phyloP scores from a whole-genome alignment of 2,113 vertebrate species.

The Callipepla squamata region DNA sequence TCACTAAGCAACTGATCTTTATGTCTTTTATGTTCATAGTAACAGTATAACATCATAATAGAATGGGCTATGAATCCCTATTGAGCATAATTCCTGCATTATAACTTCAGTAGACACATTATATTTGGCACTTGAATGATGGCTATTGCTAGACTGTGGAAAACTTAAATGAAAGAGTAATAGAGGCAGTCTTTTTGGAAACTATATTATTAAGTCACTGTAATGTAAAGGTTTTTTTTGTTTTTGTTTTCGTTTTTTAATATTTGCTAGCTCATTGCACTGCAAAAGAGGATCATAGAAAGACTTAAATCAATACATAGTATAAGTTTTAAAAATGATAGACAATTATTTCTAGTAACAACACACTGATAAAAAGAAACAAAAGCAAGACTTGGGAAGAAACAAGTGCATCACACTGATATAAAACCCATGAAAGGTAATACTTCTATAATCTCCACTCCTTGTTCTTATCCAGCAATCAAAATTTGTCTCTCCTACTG shows the following conservation, averaged over 20 bases:
- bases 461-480: too few relatives aligned
- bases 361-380: background rate
- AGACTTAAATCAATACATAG: background rate
- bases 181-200: background rate
- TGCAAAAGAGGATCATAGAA: background rate
- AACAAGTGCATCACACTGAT: background rate
- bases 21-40: constrained; percentile 28
- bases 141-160: constrained; percentile 42
- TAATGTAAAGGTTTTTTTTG: background rate
- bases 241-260: background rate
- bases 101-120: constrained; percentile 45
- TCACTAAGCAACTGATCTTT: constrained; percentile 9
- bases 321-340: background rate
- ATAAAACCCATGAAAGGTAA: background rate
- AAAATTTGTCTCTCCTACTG: background rate
- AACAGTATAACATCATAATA: constrained; percentile 37
- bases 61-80: constrained; percentile 26
- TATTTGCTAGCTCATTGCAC: background rate
- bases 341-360: background rate
- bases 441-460: background rate
- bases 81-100: constrained; percentile 50
- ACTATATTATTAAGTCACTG: constrained; percentile 11
- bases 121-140: constrained; percentile 39
- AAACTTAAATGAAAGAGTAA: constrained; percentile 32
- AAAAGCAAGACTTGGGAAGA: background rate